Percentiles rank a stretch among this genome's conserved stretches.
Conservation (phyloP, 53 echinoderm and acorn worm species). For the Paracentrotus lividus region DNA sequence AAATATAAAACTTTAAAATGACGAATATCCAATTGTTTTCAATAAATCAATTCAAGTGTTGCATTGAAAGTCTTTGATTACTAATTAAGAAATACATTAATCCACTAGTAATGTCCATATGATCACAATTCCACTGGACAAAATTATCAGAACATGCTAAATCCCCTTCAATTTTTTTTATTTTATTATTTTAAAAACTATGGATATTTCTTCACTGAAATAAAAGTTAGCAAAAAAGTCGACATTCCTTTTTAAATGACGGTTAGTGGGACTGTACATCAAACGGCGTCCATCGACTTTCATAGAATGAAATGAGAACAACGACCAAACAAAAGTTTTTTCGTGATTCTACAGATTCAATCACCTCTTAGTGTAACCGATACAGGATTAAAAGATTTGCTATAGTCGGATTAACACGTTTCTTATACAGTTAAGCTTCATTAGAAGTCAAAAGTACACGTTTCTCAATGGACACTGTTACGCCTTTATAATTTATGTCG, state of each 20-base stretch:
- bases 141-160: too few relatives aligned
- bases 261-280: conserved; percentile 21
- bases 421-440: conserved; percentile 14
- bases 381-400: conserved; percentile 19
- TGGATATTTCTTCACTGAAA: not conserved
- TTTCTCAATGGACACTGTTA: not conserved
- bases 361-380: conserved; percentile 33
- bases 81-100: too few relatives aligned
- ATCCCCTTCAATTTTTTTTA: too few relatives aligned
- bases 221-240: not conserved
- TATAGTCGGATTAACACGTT: conserved; percentile 36
- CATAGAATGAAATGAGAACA: conserved; percentile 19
- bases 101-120: too few relatives aligned
- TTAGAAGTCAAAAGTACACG: not conserved
- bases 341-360: not conserved
- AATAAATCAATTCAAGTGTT: too few relatives aligned
- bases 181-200: too few relatives aligned
- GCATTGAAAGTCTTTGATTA: too few relatives aligned
- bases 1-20: too few relatives aligned
- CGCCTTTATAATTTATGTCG: not conserved
- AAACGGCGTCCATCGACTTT: not conserved
- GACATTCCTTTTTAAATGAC: conserved; percentile 29
- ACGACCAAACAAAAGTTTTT: not conserved
- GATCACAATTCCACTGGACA: too few relatives aligned
- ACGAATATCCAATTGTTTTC: too few relatives aligned